Evolutionary conservation across 2,113 vertebrate genomes (phyloP).

Genomic region (Benitochromis conjunctus): DNA sequence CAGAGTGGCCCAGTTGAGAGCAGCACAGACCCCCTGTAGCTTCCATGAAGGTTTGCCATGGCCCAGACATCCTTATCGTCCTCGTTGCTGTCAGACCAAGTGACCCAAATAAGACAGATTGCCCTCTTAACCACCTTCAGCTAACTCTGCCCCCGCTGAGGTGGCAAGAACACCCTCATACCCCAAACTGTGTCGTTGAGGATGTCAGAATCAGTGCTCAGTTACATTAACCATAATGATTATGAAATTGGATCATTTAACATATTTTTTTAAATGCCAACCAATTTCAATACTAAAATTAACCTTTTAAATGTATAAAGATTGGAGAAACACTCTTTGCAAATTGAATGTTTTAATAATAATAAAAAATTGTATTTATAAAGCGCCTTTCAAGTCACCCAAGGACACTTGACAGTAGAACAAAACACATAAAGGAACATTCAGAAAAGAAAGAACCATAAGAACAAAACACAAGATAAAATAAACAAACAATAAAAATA

Average conservation of each 20-base stretch:
- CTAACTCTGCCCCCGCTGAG: background rate
- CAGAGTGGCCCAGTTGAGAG: background rate
- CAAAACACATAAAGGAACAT: no score
- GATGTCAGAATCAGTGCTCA: background rate
- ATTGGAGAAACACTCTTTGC: background rate
- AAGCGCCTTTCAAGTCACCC: no score
- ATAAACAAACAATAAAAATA: no score
- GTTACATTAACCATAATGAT: background rate
- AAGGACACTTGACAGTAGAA: no score
- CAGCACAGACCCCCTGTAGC: background rate
- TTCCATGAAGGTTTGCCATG: background rate
- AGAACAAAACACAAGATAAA: no score
- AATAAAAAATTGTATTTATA: no score
- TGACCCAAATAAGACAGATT: conserved; percentile 43
- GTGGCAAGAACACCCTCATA: background rate
- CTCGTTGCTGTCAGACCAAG: conserved; percentile 27
- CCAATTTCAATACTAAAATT: background rate
- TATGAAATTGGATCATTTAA: background rate
- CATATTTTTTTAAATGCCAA: background rate
- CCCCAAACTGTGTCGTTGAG: background rate
- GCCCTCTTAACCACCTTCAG: background rate
- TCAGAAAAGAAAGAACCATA: no score
- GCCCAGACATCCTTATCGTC: background rate
- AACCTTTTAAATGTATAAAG: background rate
- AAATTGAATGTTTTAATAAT: background rate